Evolutionary conservation across 2,113 vertebrate species (phyloP), one percentile per base, ranked within the genome.

Genomic region (Anoplopoma fimbria): DNA sequence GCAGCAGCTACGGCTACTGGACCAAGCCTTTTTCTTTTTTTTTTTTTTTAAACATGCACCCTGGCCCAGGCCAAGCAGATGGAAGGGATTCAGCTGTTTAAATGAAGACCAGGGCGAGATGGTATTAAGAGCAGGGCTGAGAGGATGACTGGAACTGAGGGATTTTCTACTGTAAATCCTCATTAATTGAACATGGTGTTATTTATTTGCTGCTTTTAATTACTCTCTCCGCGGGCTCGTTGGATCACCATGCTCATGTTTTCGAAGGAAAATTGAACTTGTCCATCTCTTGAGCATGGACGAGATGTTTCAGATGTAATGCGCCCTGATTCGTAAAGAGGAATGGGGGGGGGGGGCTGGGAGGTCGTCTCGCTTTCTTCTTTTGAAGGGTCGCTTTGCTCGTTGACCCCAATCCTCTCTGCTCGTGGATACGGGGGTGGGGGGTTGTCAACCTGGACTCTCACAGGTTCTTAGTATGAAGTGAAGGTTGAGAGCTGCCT

Each of bases 81-180:
- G 93, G 93, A 85, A 87, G 60, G 88, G 92, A 93, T 92, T 88
- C 82, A 77, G 63, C 86, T 74, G 81, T 87, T 87, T 72, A 89
- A 92, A 88, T 84, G 70, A 90, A 85, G 91, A 87, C 40, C 77
- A 83, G 86, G 84, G 77, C 31, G 62, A 71, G 75, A 36, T 57
- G 85, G 91, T 87, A 93, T 93, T 93, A 92, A 92, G 91, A 93
- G 72, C 90, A 87, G 84, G 81, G 83, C 70, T 13, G 51, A 61
- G 76, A 78, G 53, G 83, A 74, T 79, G 58, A 78, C 45, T 63
- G 67, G 69, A 47, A 79, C 75, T 80, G 81, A 90, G 85, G 91
- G 94, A 94, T 95, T 95, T 93, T 85, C 90, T 79, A 58, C 79
- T 72, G 75, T 88, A 90, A 93, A 93, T 89, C 93, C 91, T 42